Evolutionary conservation across 2,888 invertebrate species (phyloP), one percentile per base, ranked within the genome.

Genomic region (Callimorpha dominula): DNA sequence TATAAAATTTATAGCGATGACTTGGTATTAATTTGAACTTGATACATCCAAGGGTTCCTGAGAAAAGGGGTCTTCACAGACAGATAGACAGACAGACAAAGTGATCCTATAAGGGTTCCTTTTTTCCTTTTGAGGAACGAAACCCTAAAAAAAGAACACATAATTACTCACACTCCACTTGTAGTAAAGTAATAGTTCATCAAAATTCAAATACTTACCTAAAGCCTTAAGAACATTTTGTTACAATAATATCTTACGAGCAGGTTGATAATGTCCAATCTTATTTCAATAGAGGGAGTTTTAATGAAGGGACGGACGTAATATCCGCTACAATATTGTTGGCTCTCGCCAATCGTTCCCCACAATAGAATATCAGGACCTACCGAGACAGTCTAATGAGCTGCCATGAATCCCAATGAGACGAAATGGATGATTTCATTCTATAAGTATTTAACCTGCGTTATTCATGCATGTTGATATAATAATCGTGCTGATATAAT

Each of bases 291-390:
- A 52, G 68, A 65, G 57, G 71, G 71, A 80, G 73, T 81, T 85
- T 79, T 85, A 85, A 86, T 81, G 80, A 86, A 80, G 79, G 73
- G 65, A 78, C 73, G 76, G 80, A 71, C 73, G 79, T 76, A 85
- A 87, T 87, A 86, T 87, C 85, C 78, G 78, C 65, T 40, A 64
- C 74, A 70, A 77, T 83, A 79, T 78, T 80, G 82, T 82, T 75
- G 70, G 62, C 72, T 74, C 77, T 78, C 74, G 78, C 75, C 82
- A 78, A 81, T 85, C 79, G 75, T 74, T 76, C 62, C 70, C 79
- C 72, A 77, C 79, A 81, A 79, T 79, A 54, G 65, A 74, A 76
- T 73, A 68, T 69, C 43, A 71, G 62, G 43, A 50, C 17, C 68
- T 75, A 62, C 50, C 63, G 65, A 14, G 20, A 69, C 62, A 69